Conservation (phyloP, 53 echinoderm and acorn worm genomes). For the Paracentrotus lividus region DNA sequence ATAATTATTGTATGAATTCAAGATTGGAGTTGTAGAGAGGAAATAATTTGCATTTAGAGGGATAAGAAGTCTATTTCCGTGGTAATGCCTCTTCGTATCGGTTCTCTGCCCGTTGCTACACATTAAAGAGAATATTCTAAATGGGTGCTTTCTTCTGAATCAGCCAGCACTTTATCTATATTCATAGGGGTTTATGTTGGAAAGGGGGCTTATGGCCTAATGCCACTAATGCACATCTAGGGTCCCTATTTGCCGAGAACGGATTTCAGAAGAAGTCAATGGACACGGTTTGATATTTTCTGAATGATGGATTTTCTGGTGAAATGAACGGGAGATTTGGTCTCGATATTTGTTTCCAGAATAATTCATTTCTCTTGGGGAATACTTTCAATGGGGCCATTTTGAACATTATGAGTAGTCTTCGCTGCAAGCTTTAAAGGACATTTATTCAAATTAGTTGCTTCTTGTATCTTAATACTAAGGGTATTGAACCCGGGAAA, state of each 20-base stretch:
- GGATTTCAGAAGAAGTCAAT: slow-evolving; percentile 13
- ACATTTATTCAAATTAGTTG: background rate
- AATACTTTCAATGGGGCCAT: slow-evolving; percentile 34
- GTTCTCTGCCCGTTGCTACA: background rate
- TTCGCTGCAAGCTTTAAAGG: background rate
- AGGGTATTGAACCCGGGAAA: slow-evolving; percentile 1
- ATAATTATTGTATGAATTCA: background rate
- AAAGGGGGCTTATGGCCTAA: slow-evolving; percentile 53
- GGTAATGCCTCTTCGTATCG: background rate
- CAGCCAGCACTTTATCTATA: slow-evolving; percentile 30
- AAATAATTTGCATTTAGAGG: slow-evolving; percentile 61
- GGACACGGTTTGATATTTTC: slow-evolving; percentile 8
- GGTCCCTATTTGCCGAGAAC: slow-evolving; percentile 35
- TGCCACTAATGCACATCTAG: slow-evolving; percentile 55
- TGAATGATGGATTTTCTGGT: slow-evolving; percentile 50
- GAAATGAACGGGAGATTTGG: slow-evolving; percentile 16
- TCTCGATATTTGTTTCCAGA: slow-evolving; percentile 27
- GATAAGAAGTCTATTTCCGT: slow-evolving; percentile 48
- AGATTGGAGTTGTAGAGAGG: slow-evolving; percentile 6
- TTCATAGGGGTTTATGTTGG: slow-evolving; percentile 60
- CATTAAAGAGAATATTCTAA: slow-evolving; percentile 52
- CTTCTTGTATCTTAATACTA: background rate
- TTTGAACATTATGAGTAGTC: background rate
- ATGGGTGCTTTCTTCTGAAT: slow-evolving; percentile 20
- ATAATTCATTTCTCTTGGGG: slow-evolving; percentile 28